Base-by-base conservation (phyloP, 1,140 invertebrate genomes). In the Drosophila biarmipes region DNA sequence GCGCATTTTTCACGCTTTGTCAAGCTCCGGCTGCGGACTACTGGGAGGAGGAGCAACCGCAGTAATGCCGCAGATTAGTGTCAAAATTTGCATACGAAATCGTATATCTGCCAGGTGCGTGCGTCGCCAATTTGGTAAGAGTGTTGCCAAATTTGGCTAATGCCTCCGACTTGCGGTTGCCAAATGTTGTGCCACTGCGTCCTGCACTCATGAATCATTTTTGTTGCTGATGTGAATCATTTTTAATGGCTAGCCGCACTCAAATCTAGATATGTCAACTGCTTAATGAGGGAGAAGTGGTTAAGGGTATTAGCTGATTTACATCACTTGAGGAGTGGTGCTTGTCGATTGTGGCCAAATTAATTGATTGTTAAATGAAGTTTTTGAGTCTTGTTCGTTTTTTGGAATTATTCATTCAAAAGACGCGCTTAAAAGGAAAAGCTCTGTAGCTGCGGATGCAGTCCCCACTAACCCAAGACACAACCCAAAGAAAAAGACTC, bases 21-120 rank as follows among this genome's bases (percentile, higher is more conserved):
- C 79, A 87, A 51, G 37, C 54, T 57, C 54, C 31, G 68, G 62
- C 48, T 64, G 7, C 15, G 48, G 17, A 51, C 48, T 34, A 37
- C 35, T 51, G 81, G 82, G 82, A 87, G 82, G 82, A 87, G 84
- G 73, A 89, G 84, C 73, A 51, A 59, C 63, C 5, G 5, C 5
- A 24, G 24, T 80, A 73, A 78, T 74, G 64, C 53, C 51, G 51
- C 69, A 82, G 84, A 85, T 91, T 90, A 91, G 75, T 91, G 89
- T 91, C 89, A 91, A 89, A 74, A 91, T 91, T 91, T 91, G 89
- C 89, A 91, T 91, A 90, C 73, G 73, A 74, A 90, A 76, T 78
- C 80, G 73, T 89, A 85, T 79, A 72, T 90, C 85, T 76, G 71
- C 59, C 54, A 63, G 54, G 61, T 54, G 64, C 73, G 80, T 79